A percentile compares a stretch with the other conserved stretches of the same genome.
Evolutionary conservation across 2,113 vertebrate genomes (phyloP).

Genomic region (Orycteropus afer): DNA sequence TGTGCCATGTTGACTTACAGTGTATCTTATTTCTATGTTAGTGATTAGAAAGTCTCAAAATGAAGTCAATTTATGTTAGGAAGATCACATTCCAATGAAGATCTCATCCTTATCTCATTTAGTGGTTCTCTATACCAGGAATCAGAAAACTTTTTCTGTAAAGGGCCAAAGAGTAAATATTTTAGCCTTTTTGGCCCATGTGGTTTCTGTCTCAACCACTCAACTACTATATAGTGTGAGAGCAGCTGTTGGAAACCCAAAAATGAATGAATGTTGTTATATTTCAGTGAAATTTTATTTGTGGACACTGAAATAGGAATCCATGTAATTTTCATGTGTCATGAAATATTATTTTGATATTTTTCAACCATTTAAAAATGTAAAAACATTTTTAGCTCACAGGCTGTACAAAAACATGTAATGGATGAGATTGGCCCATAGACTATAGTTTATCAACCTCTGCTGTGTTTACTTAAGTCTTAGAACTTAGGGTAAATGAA

Average conservation of each 20-base stretch:
- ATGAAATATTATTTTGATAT: neutral
- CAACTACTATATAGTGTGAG: neutral
- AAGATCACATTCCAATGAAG: neutral
- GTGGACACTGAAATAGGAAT: neutral
- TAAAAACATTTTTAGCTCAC: neutral
- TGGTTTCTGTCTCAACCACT: neutral
- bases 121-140: neutral
- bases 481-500: neutral
- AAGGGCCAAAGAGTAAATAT: neutral
- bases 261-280: neutral
- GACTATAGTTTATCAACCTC: neutral
- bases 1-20: neutral
- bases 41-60: neutral
- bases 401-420: neutral
- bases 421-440: neutral
- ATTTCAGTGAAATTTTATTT: slow-evolving; percentile 13
- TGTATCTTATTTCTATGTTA: neutral
- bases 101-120: neutral
- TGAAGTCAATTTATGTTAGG: neutral
- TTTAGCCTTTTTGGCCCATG: no score
- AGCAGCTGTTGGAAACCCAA: neutral
- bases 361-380: neutral
- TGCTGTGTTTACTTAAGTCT: neutral
- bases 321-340: neutral
- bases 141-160: neutral